Evolutionary conservation across 2,888 invertebrate genomes (phyloP).

Genomic region (Ariolimax columbianus): DNA sequence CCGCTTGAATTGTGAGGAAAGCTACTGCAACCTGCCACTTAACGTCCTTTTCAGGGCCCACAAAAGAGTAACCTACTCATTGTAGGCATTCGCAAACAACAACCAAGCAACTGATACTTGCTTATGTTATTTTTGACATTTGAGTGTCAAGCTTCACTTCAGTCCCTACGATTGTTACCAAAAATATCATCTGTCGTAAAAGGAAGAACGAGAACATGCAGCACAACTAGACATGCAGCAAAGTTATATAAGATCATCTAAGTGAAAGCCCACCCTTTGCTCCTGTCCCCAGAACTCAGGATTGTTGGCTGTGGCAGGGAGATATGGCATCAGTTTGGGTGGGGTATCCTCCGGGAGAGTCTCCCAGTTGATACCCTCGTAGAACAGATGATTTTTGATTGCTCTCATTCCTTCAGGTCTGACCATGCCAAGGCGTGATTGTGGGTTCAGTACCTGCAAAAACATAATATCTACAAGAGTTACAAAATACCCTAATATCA

Average conservation of each 20-base stretch:
- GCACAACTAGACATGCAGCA: background rate
- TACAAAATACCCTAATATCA: too few relatives aligned
- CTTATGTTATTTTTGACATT: too few relatives aligned
- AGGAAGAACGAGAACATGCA: background rate
- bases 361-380: constrained; percentile 90
- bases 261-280: constrained; percentile 46
- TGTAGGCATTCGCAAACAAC: too few relatives aligned
- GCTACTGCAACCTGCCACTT: too few relatives aligned
- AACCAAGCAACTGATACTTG: too few relatives aligned
- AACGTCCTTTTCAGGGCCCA: too few relatives aligned
- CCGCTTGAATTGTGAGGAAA: too few relatives aligned
- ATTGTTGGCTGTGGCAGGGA: constrained; percentile 85
- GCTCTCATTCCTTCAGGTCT: constrained; percentile 85
- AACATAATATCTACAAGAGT: background rate
- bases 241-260: constrained; percentile 28
- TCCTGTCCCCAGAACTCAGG: constrained; percentile 83
- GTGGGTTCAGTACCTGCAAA: constrained; percentile 85
- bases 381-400: constrained; percentile 92
- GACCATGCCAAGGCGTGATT: constrained; percentile 87
- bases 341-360: constrained; percentile 87
- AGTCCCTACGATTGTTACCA: too few relatives aligned
- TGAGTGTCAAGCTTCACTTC: too few relatives aligned
- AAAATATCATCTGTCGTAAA: too few relatives aligned
- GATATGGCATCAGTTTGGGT: constrained; percentile 83
- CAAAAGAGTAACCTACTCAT: too few relatives aligned